Base-by-base conservation (phyloP, 1,140 invertebrate genomes). In the Diachasma alloeum region DNA sequence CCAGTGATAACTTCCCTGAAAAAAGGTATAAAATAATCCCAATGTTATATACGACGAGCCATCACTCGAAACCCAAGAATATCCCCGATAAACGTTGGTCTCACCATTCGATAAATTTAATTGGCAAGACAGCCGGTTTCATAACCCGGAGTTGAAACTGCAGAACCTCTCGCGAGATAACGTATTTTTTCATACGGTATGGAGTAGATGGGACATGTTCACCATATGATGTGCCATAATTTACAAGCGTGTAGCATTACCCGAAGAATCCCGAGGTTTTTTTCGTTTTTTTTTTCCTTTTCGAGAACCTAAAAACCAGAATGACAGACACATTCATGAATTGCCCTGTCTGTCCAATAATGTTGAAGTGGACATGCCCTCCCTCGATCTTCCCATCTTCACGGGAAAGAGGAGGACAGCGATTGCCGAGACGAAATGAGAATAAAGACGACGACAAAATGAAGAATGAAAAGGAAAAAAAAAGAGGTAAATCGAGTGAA, bases 91-190 rank as follows among this genome's bases (percentile, higher is more conserved):
- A 36, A 68, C 44, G 3, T 24, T 17, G 56, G n/a, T 36, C n/a
- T 56, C 80, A 78, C 77, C 78, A 75, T 80, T 76, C 81, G 82
- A 83, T 84, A 83, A 84, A 84, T 84, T 84, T 79, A 81, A 84
- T 83, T 83, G 83, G 80, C 67, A 66, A 59, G 83, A 84, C 83
- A 81, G 83, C 77, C 79, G 78, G 82, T 84, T 84, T 83, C 19
- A 84, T 84, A 84, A 76, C 82, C 80, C 78, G 71, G 67, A 63
- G 24, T 10, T 69, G 77, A 78, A 82, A 81, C 73, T 74, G 70
- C 37, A n/a, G 42, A 72, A 53, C 48, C 56, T 72, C 39, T 42
- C 39, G 39, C 71, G 72, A 72, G 71, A 69, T 59, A 48, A 46
- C 56, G 10, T 63, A 63, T 44, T 68, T 78, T 37, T 75, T 36